phyloP scores from a whole-genome alignment of 2,888 invertebrate species.

The Tanytarsus gracilentus region DNA sequence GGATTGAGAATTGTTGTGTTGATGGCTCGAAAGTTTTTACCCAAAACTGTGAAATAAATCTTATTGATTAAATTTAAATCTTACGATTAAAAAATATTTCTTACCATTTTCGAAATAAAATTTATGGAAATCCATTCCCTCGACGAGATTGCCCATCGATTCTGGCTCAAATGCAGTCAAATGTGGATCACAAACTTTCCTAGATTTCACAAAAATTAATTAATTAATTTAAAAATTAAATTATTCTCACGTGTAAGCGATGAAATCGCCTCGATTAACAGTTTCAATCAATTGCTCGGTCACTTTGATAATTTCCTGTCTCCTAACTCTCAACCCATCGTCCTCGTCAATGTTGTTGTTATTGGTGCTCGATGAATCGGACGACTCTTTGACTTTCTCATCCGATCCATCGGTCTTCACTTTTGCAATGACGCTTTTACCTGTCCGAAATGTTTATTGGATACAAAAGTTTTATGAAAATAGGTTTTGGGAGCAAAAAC shows the following conservation, averaged over 20 bases:
- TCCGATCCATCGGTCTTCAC: constrained; percentile 9
- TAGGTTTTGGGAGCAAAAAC: neutral
- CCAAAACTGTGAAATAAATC: constrained; percentile 16
- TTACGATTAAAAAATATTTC: constrained; percentile 43
- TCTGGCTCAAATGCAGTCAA: constrained; percentile 95
- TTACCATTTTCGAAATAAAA: constrained; percentile 95
- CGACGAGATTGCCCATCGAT: constrained; percentile 88
- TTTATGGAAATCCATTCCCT: constrained; percentile 96
- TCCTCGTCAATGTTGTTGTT: constrained; percentile 10
- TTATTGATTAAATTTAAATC: neutral
- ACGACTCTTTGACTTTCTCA: constrained; percentile 15
- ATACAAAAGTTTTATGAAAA: constrained; percentile 27
- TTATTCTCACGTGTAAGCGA: constrained; percentile 61
- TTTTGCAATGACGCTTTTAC: constrained; percentile 19
- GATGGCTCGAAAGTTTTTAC: constrained; percentile 44
- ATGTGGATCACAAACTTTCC: constrained; percentile 89
- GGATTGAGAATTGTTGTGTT: constrained; percentile 94
- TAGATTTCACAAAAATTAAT: neutral
- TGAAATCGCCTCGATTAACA: constrained; percentile 88
- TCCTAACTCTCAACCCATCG: constrained; percentile 51
- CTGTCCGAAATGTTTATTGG: constrained; percentile 27
- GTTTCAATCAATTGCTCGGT: constrained; percentile 92
- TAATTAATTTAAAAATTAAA: neutral
- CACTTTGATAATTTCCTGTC: constrained; percentile 92
- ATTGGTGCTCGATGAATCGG: neutral